Base-by-base conservation (phyloP, 2,113 vertebrate genomes). In the Empidonax traillii region DNA sequence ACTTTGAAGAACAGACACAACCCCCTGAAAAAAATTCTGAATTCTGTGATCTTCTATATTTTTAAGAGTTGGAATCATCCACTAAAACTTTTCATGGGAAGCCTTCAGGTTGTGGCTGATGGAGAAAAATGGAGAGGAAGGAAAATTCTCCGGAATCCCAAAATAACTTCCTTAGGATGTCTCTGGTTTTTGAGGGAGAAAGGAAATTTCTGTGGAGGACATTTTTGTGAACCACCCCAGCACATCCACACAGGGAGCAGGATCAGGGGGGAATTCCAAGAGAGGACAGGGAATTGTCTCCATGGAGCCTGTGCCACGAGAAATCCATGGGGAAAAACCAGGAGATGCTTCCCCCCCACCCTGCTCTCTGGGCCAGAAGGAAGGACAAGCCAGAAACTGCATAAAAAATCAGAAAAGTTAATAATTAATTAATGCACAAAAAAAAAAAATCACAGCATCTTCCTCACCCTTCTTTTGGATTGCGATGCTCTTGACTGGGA, bases 181-280 rank as follows among this genome's bases (percentile, higher is more conserved):
- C 31, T 67, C 61, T 74, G 59, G 39, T 46, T 92, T 81, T 73
- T 37, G 25, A 71, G 16, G 43, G 47, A 68, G 73, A 71, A 81
- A 87, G 67, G n/a, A 89, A 91, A 85, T 43, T 47, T 41, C n/a
- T 83, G 39, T 46, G 76, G 37, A 24, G 7, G 10, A 4, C 16
- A 4, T 39, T 15, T 76, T 67, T 21, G 51, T 4, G 30, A 85
- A 66, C 35, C 80, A 37, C 68, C 71, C 24, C 68, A 33, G 18
- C 33, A 30, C 12, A 62, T 3, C 9, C 49, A 30, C 18, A 5
- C 0, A 0, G 46, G 69, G 72, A 72, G 51, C 41, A 12, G 1
- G 41, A 41, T 18, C 4, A 7, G 52, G 69, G 87, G 71, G 23
- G 69, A 65, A 21, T 23, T 72, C 49, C 83, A 43, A 62, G 71